phyloP scores from a whole-genome alignment of 2,797 vertebrate genomes.

The Cryptoprocta ferox region DNA sequence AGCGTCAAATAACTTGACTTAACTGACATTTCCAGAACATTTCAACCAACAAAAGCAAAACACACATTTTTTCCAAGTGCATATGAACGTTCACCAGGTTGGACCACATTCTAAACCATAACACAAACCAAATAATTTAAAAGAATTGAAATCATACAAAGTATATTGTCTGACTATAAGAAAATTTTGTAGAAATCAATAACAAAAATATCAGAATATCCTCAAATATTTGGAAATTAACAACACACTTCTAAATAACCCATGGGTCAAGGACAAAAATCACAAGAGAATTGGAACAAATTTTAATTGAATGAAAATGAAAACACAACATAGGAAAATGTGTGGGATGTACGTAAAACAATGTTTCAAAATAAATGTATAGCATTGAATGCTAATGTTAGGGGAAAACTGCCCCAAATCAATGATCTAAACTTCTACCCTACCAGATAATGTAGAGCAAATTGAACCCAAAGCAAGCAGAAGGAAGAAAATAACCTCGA shows the following conservation, averaged over 20 bases:
- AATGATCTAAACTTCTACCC: not conserved
- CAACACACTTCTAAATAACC: not conserved
- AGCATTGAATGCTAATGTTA: not conserved
- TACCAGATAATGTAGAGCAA: not conserved
- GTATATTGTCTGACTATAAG: not conserved
- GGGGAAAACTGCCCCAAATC: not conserved
- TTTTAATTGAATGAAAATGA: slow-evolving; percentile 29
- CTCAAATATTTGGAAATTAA: not conserved
- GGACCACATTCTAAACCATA: not conserved
- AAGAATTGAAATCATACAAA: not conserved
- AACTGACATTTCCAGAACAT: not conserved
- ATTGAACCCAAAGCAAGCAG: not conserved
- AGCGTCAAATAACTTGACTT: not conserved
- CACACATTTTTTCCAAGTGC: not conserved
- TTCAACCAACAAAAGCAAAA: slow-evolving; percentile 14
- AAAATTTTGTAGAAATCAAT: slow-evolving; percentile 9
- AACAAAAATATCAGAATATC: not conserved
- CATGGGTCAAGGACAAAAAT: not conserved
- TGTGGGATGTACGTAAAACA: slow-evolving; percentile 2
- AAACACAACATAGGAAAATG: not conserved
- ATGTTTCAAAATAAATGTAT: not conserved
- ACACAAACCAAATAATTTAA: not conserved
- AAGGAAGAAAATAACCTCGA: not conserved
- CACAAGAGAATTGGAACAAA: not conserved
- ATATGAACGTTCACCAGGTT: not conserved